Conservation (phyloP, 2,888 invertebrate species). For the Coleophora deauratella region DNA sequence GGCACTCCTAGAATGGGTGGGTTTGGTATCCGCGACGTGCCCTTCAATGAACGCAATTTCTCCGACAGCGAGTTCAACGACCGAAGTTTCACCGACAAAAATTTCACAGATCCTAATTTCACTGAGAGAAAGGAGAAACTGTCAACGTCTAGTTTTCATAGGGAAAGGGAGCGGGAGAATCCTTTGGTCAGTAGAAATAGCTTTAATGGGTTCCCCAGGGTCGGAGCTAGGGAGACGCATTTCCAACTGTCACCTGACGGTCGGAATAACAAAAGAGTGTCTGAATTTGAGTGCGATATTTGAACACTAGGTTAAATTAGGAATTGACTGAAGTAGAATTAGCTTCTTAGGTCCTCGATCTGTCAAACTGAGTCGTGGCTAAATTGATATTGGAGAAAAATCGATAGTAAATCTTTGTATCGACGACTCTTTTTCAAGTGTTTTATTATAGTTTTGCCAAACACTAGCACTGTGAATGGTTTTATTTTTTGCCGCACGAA, state of each 20-base stretch:
- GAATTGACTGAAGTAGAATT: slow-evolving; percentile 14
- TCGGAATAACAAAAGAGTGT: slow-evolving; percentile 67
- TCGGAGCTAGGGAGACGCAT: slow-evolving; percentile 54
- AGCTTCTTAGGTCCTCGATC: not conserved
- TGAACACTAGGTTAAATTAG: slow-evolving; percentile 15
- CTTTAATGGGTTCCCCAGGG: slow-evolving; percentile 63
- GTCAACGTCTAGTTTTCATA: slow-evolving; percentile 65
- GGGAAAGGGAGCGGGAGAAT: slow-evolving; percentile 60
- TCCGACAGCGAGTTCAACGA: slow-evolving; percentile 62
- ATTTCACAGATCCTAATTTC: slow-evolving; percentile 48
- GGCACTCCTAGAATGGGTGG: slow-evolving; percentile 66
- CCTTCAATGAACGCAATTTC: slow-evolving; percentile 58
- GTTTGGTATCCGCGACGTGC: slow-evolving; percentile 63
- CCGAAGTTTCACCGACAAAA: slow-evolving; percentile 49
- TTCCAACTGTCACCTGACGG: slow-evolving; percentile 63
- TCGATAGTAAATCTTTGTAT: no score
- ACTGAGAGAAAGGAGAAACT: slow-evolving; percentile 55
- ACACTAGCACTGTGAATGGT: slow-evolving; percentile 28
- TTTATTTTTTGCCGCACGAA: slow-evolving; percentile 12
- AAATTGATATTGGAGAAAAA: slow-evolving; percentile 24
- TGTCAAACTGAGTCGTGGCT: not conserved
- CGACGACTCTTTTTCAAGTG: no score
- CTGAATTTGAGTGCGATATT: slow-evolving; percentile 79
- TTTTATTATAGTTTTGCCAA: slow-evolving; percentile 22
- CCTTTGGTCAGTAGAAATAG: slow-evolving; percentile 66